Base-by-base conservation (phyloP, 2,113 vertebrate species). In the Boulengeromyrus knoepffleri region DNA sequence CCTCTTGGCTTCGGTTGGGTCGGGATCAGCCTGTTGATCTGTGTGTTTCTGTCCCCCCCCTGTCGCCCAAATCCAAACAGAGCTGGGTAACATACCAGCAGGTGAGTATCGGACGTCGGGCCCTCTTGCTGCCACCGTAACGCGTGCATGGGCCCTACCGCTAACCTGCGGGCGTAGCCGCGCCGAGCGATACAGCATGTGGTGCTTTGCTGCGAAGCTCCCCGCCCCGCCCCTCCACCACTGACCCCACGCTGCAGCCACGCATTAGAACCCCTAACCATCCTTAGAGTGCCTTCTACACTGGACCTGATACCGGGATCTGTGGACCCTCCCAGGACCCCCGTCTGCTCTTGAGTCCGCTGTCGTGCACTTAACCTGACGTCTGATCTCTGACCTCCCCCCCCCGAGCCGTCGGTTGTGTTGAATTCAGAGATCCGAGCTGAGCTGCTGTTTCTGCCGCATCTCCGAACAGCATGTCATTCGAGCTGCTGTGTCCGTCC, bases 11-110 rank as follows among this genome's bases (percentile, higher is more conserved):
- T 91, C 94, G 93, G 92, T 86, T 88, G 56, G 93, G 92, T 93
- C 94, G 92, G 90, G 94, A 97, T 97, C 95, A 96, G 94, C 96
- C 94, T 97, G 95, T 96, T 96, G 96, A 96, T 97, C 95, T 95
- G 97, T 96, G 96, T 95, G 96, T 97, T 96, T 97, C 96, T 89
- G 94, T 97, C 95, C 96, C 95, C 95, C 96, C 95, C 95, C 93
- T 92, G 94, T 96, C 95, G 95, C 95, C 96, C 95, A 95, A 97
- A 95, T 95, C 97, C 97, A 95, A 93, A 96, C 97, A 99, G 98
- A 98, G 96, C 97, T 99, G 98, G 97, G 97, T 98, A 98, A 96
- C 97, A 93, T 97, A 95, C 95, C 96, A 0, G 84, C 96, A 92
- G 99, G 99, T 99, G 96, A 99, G 98, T 99, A 96, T 95, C 53